Percentiles rank a stretch among this genome's conserved stretches.
phyloP scores from a whole-genome alignment of 2,888 invertebrate species.

The Alcis repandata region DNA sequence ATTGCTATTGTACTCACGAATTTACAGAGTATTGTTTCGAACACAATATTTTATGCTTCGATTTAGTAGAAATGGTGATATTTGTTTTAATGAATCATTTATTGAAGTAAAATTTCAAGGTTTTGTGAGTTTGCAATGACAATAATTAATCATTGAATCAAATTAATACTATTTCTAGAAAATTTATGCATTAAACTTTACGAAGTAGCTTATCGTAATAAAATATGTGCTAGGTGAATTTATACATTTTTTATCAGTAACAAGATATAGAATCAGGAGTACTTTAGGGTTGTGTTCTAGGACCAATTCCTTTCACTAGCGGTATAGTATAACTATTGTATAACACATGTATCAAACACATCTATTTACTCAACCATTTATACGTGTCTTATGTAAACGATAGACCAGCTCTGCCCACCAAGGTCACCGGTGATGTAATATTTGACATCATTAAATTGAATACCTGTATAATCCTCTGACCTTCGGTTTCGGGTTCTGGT shows the following conservation, averaged over 20 bases:
- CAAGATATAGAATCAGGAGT: background rate
- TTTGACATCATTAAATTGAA: conserved; percentile 68
- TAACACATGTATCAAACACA: conserved; percentile 7
- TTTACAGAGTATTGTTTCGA: conserved; percentile 17
- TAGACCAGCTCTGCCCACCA: conserved; percentile 51
- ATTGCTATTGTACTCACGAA: conserved; percentile 22
- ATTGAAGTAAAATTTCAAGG: conserved; percentile 11
- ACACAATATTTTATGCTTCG: conserved; percentile 16
- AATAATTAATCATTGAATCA: conserved; percentile 6
- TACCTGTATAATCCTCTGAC: conserved; percentile 50
- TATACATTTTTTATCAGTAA: background rate
- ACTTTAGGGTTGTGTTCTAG: conserved; percentile 13
- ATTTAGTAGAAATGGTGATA: conserved; percentile 18
- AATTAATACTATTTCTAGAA: background rate
- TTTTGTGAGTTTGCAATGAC: background rate
- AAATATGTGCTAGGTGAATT: background rate
- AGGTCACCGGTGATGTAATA: conserved; percentile 69
- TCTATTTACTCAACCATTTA: conserved; percentile 31
- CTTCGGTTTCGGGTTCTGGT: conserved; percentile 55
- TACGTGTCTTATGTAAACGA: conserved; percentile 50
- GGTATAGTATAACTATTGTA: background rate
- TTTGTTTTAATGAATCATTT: conserved; percentile 24
- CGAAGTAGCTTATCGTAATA: background rate
- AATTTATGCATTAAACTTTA: background rate
- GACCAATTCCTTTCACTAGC: background rate